Evolutionary conservation across 1,140 invertebrate genomes (phyloP), one percentile per base, ranked within the genome.

Genomic region (Aphidius gifuensis): DNA sequence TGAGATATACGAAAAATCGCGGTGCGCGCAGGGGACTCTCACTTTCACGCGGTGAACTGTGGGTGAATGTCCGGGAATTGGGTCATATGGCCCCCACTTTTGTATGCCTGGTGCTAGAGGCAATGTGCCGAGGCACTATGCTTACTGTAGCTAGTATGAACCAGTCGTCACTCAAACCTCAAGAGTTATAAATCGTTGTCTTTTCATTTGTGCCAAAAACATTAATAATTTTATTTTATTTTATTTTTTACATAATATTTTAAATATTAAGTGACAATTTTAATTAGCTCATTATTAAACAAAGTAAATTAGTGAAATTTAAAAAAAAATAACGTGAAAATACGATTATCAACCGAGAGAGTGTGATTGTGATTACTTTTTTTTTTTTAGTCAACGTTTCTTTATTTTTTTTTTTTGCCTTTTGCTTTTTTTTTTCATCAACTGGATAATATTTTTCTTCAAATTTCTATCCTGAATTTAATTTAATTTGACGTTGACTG

Each of bases 21-120:
- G 23, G 2, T 32, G 45, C 62, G 69, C 69, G 67, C 70, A 77
- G 74, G 71, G 72, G 75, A 82, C 80, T 82, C 80, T 82, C 78
- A 82, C 80, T 81, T 81, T 81, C 80, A 78, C 80, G 77, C 77
- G 76, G 78, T 80, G 79, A 80, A 80, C 79, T 78, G 77, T 76
- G 78, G 80, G 74, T 82, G 78, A 82, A 82, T 71, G 79, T 77
- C 79, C 80, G 78, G 79, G 76, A 81, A 82, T 81, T 81, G 77
- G 80, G 79, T 82, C 80, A 81, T 71, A 78, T 73, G 74, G 77
- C 76, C 78, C 80, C 80, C 77, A 79, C 79, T 72, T 60, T 60
- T 56, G 23, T 32, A 43, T 54, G 69, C 58, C 64, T 60, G 61
- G 74, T 69, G 71, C 73, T 76, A 72, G 67, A 76, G 74, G 71